Evolutionary conservation across 2,888 invertebrate species (phyloP), one percentile per base, ranked within the genome.

Genomic region (Biston stratarius): DNA sequence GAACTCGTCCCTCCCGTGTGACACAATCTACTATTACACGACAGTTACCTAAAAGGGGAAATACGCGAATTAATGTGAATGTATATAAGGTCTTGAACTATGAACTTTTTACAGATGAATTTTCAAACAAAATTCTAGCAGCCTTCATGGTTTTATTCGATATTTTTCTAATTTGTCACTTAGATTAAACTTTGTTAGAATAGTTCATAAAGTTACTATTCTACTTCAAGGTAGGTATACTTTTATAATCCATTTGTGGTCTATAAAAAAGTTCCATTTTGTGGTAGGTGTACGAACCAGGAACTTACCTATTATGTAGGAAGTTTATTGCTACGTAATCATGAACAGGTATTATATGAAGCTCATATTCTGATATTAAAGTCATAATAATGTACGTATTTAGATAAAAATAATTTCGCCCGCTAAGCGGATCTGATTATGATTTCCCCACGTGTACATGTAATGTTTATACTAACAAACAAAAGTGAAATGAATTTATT

Each of bases 301-400:
- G 49, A 34, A 47, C 10, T 10, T 9, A 47, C 6, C 7, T 48
- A 48, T 48, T 48, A 24, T 10, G 48, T 14, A 47, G 5, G 52
- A 5, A 36, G 33, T 33, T 36, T 38, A 36, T 14, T 52, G n/a
- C n/a, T n/a, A 36, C 36, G 52, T 52, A 36, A 36, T 36, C 33
- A 51, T 51, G 51, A 51, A 2, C 34, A 24, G 10, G 24, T 48
- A 24, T 33, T 8, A 34, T 51, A 51, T 34, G 3, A 49, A 51
- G 34, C 51, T 36, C 2, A 14, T 9, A 36, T n/a, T 12, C 7
- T 51, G 51, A 51, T 36, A 51, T 48, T 33, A 33, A 5, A 11
- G 11, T 12, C 34, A 48, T 10, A 48, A 36, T 36, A 52, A 52
- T 52, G 36, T 10, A 36, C 52, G 52, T 36, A 51, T 51, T 51